Conservation (phyloP, 1,140 invertebrate genomes). For the Helicoverpa zea region DNA sequence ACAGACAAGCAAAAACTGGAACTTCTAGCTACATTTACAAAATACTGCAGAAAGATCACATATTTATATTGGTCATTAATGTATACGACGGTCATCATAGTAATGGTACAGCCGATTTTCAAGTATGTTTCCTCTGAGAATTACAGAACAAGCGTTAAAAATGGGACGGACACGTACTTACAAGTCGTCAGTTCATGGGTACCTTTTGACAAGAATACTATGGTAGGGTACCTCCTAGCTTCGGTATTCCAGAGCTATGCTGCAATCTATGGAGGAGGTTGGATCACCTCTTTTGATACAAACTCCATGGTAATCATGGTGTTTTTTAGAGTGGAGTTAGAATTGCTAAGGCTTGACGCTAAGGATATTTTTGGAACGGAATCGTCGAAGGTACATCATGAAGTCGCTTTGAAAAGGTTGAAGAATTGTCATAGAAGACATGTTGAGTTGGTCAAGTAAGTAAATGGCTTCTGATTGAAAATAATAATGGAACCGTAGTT, state of each 20-base stretch:
- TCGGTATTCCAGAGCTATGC: constrained; percentile 63
- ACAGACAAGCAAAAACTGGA: constrained; percentile 53
- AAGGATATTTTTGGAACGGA: constrained; percentile 61
- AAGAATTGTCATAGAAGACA: constrained; percentile 65
- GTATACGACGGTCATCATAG: constrained; percentile 74
- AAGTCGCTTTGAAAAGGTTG: constrained; percentile 53
- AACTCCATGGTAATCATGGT: constrained; percentile 69
- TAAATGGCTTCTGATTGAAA: constrained; percentile 12
- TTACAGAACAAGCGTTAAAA: constrained; percentile 70
- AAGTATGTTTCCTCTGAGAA: constrained; percentile 65
- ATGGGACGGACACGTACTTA: constrained; percentile 63
- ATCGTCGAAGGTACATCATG: constrained; percentile 23
- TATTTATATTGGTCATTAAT: constrained; percentile 74
- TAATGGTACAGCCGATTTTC: constrained; percentile 71
- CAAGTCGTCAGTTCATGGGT: constrained; percentile 71
- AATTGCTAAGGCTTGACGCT: constrained; percentile 62
- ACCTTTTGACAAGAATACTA: constrained; percentile 66
- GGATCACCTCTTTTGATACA: constrained; percentile 72
- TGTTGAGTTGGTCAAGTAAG: constrained; percentile 65
- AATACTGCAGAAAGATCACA: constrained; percentile 76
- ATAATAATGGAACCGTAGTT: no score
- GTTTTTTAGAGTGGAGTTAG: constrained; percentile 69
- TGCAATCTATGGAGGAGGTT: constrained; percentile 62
- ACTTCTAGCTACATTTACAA: constrained; percentile 68
- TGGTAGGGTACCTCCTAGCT: constrained; percentile 61